These are phyloP conservation scores for Entosphenus tridentatus DNA, from an alignment of 2,113 vertebrate genomes.

Conservation along the genomic window DNA sequence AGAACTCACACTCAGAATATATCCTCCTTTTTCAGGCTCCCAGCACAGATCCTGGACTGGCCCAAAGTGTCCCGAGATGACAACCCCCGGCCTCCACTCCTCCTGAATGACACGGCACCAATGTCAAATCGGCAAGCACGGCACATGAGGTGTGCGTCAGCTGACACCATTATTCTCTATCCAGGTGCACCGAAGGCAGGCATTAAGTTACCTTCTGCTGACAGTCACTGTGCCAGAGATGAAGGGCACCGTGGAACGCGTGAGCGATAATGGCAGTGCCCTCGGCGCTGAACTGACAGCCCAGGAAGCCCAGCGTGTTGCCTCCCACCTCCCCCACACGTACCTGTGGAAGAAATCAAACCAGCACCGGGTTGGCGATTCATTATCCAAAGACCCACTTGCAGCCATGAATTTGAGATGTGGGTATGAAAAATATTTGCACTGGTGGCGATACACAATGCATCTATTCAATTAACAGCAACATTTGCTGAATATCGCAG, in stretches of 20 bases:
- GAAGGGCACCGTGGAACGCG: constrained; percentile 70
- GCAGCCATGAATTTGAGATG: too few relatives aligned
- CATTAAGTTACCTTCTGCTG: neutral
- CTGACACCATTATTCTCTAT: too few relatives aligned
- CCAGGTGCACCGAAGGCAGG: too few relatives aligned
- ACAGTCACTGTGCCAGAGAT: constrained; percentile 47
- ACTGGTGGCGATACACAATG: too few relatives aligned
- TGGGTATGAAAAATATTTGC: too few relatives aligned
- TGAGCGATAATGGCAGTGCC: constrained; percentile 65
- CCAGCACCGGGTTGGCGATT: too few relatives aligned
- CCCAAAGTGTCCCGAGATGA: constrained; percentile 74
- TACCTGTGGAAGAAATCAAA: constrained; percentile 29
- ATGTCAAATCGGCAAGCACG: too few relatives aligned
- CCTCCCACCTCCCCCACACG: constrained; percentile 90
- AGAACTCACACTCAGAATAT: constrained; percentile 60
- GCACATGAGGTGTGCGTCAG: too few relatives aligned
- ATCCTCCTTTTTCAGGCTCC: constrained; percentile 69
- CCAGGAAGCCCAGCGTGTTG: constrained; percentile 81
- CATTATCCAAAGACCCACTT: too few relatives aligned
- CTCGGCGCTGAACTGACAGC: constrained; percentile 68
- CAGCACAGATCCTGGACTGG: constrained; percentile 64
- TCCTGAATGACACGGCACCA: constrained; percentile 21
- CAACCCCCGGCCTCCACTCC: constrained; percentile 53
- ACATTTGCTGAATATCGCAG: too few relatives aligned
- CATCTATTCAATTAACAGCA: too few relatives aligned